These are phyloP conservation scores for Enteromius viviparus DNA, from an alignment of 2,797 vertebrate genomes.

Conservation along the genomic window DNA sequence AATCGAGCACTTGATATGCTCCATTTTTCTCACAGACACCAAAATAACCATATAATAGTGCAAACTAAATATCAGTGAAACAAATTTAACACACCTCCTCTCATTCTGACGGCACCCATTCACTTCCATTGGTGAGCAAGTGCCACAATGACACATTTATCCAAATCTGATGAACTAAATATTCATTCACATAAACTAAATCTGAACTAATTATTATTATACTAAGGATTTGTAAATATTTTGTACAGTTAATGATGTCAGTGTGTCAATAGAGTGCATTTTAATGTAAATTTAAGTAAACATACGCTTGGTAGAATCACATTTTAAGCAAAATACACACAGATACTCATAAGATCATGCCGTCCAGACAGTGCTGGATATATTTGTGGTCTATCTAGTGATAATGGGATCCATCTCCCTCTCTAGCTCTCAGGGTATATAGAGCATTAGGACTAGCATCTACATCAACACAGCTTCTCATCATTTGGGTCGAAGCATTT, in stretches of 20 bases:
- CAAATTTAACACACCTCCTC: neutral
- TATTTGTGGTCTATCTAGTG: neutral
- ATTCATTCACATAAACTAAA: too few species aligned
- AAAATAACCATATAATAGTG: neutral
- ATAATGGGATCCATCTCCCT: neutral
- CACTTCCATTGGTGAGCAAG: neutral
- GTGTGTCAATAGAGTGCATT: neutral
- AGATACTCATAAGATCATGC: neutral
- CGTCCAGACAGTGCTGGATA: neutral
- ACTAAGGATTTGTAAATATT: neutral
- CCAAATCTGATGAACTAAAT: neutral
- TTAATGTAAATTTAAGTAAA: neutral
- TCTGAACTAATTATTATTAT: neutral
- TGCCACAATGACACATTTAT: neutral
- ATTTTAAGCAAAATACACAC: neutral
- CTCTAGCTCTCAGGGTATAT: neutral
- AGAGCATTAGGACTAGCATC: constrained; percentile 16
- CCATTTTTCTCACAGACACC: neutral
- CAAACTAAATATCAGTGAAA: neutral
- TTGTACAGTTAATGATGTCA: too few species aligned
- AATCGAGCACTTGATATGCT: neutral
- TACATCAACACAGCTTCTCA: constrained; percentile 4
- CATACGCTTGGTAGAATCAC: neutral
- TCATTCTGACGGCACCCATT: neutral
- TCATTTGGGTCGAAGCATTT: constrained; percentile 58